Base-by-base conservation (phyloP, 2,888 invertebrate genomes). In the Ormyrus labotus region DNA sequence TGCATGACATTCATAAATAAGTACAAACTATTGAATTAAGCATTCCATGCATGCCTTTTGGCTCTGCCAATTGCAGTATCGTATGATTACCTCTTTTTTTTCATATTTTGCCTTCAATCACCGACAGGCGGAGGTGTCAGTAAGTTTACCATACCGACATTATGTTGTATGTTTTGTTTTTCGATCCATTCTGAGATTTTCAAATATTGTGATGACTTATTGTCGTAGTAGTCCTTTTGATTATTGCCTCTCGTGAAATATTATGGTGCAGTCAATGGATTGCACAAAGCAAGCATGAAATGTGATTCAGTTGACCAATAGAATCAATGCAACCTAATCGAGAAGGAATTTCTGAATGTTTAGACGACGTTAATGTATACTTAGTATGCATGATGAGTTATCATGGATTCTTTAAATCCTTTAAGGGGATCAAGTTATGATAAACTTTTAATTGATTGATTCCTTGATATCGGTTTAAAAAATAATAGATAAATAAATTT, bases 91-190 rank as follows among this genome's bases (percentile, higher is more conserved):
- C 50, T 80, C 84, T 85, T 85, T 85, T 86, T 86, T 85, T 84
- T 86, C 85, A 86, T 87, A 85, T 86, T 87, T 87, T 87, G 86
- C 87, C 86, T 87, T 86, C 88, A 86, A 86, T 72, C 86, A 85
- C 82, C 86, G 82, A 83, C 89, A 89, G 89, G 89, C 88, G 87
- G 89, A 89, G 85, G 88, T 89, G 84, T 88, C 89, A 86, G 89
- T 89, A 89, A 89, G 89, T 89, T 87, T 85, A 83, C 81, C 84
- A 85, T 84, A 81, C 82, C 81, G 69, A 78, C 74, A 78, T 76
- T 82, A 65, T 81, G 80, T 76, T 82, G 82, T 81, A 82, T 72
- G 78, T 78, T 81, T 75, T 81, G 76, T 79, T 45, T 81, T 76
- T 67, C 48, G 57, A 70, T 48, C 63, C 50, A 53, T 50, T 81